Conservation (phyloP, 2,888 invertebrate species). For the Dascillus cervinus region DNA sequence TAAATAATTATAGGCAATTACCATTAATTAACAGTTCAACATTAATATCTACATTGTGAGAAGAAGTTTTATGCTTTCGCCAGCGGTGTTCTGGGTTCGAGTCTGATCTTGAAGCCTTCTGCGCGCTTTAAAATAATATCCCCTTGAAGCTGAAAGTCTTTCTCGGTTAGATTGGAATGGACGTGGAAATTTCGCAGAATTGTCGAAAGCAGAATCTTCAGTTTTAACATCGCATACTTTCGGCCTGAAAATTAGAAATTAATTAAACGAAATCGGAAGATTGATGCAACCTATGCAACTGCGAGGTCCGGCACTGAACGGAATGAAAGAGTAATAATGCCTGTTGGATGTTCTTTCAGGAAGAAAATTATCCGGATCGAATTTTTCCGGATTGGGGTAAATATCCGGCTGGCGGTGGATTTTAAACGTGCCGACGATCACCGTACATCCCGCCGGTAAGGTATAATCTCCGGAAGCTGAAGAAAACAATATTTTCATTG, state of each 20-base stretch:
- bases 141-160: slow-evolving; percentile 59
- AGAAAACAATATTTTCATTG: slow-evolving; percentile 12
- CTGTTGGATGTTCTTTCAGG: slow-evolving; percentile 67
- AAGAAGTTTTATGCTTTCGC: too few relatives aligned
- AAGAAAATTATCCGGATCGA: slow-evolving; percentile 73
- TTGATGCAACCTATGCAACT: slow-evolving; percentile 59
- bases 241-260: slow-evolving; percentile 47
- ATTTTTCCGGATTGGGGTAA: slow-evolving; percentile 62
- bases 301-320: slow-evolving; percentile 74
- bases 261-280: not conserved
- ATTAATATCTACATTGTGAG: too few relatives aligned
- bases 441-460: slow-evolving; percentile 63
- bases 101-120: slow-evolving; percentile 64
- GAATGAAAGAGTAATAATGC: slow-evolving; percentile 73
- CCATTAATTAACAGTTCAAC: too few relatives aligned
- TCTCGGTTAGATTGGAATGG: slow-evolving; percentile 54
- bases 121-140: slow-evolving; percentile 68
- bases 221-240: slow-evolving; percentile 72
- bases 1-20: too few relatives aligned
- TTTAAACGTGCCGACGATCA: slow-evolving; percentile 58
- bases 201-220: slow-evolving; percentile 66
- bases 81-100: slow-evolving; percentile 61
- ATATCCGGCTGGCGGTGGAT: slow-evolving; percentile 59
- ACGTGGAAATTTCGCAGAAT: slow-evolving; percentile 61
- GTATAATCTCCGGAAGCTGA: slow-evolving; percentile 55